Base-by-base conservation (phyloP, 2,888 invertebrate genomes). In the Harmothoe impar region DNA sequence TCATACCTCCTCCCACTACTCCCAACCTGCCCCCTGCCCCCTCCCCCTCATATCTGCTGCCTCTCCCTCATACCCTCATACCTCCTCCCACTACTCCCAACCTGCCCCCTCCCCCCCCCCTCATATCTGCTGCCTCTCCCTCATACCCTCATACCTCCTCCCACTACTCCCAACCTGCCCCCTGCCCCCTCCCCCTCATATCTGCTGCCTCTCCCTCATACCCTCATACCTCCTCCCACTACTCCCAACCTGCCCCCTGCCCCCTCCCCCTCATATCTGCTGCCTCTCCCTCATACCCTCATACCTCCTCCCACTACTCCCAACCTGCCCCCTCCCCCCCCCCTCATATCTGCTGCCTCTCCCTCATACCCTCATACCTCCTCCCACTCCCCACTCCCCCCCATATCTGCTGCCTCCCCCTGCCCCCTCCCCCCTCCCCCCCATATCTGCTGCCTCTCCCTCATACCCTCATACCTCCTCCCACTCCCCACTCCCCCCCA, bases 211-310 rank as follows among this genome's bases (percentile, higher is more conserved):
- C n/a, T n/a, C 78, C 35, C 78, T 78, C 78, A 33, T 20, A 33
- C 78, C 20, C 78, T 17, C 78, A 1, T 25, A 3, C 78, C 20
- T 25, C 20, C 31, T 78, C 78, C 25, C 62, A 62, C n/a, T n/a
- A 23, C 62, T n/a, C n/a, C n/a, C n/a, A n/a, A n/a, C n/a, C n/a
- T n/a, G n/a, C n/a, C n/a, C 20, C 78, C 35, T 29, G 3, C 7
- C 5, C 5, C 20, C 78, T 78, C 78, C 20, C 78, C n/a, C 3
- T 7, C 78, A 3, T 35, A 33, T n/a, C n/a, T n/a, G n/a, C n/a
- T n/a, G n/a, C n/a, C n/a, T n/a, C n/a, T n/a, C 78, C 35, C 78
- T 78, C 78, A 33, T 20, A 33, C 78, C 20, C 78, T 17, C 78
- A 1, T 25, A 3, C 78, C 20, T 25, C 20, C 31, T 78, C 78